Conservation (phyloP, 2,888 invertebrate genomes). For the Notocelia uddmanniana region DNA sequence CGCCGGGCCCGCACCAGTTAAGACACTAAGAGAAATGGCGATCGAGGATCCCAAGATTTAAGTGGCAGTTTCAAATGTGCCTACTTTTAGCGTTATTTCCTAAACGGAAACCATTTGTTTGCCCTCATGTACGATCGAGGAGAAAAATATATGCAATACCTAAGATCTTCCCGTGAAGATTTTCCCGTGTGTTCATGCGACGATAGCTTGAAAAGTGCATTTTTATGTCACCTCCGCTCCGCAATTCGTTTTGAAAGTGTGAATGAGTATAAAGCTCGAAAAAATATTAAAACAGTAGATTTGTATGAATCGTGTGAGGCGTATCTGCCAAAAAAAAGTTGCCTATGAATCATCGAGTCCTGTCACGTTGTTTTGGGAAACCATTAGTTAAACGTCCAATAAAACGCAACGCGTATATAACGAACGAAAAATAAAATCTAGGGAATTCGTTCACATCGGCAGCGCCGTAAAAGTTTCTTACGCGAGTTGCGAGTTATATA, state of each 20-base stretch:
- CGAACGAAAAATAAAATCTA: slow-evolving; percentile 63
- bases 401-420: slow-evolving; percentile 62
- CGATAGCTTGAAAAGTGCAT: slow-evolving; percentile 58
- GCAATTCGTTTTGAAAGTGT: not conserved
- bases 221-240: slow-evolving; percentile 51
- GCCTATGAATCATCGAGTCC: slow-evolving; percentile 67
- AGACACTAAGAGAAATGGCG: slow-evolving; percentile 81
- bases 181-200: slow-evolving; percentile 68
- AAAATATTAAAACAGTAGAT: slow-evolving; percentile 41
- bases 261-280: slow-evolving; percentile 42
- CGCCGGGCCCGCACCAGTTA: slow-evolving; percentile 65
- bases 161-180: slow-evolving; percentile 63
- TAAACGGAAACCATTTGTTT: slow-evolving; percentile 84
- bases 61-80: slow-evolving; percentile 84
- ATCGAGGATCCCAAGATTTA: slow-evolving; percentile 84
- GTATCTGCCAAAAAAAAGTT: slow-evolving; percentile 52
- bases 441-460: slow-evolving; percentile 61
- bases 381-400: slow-evolving; percentile 74
- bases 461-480: slow-evolving; percentile 63
- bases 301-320: slow-evolving; percentile 43
- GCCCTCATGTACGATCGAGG: slow-evolving; percentile 75
- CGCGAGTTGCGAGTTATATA: slow-evolving; percentile 57
- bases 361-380: slow-evolving; percentile 71
- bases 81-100: slow-evolving; percentile 85
- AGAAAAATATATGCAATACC: slow-evolving; percentile 73